phyloP scores from a whole-genome alignment of 2,797 vertebrate genomes.

The Enteromius unitaeniatus region DNA sequence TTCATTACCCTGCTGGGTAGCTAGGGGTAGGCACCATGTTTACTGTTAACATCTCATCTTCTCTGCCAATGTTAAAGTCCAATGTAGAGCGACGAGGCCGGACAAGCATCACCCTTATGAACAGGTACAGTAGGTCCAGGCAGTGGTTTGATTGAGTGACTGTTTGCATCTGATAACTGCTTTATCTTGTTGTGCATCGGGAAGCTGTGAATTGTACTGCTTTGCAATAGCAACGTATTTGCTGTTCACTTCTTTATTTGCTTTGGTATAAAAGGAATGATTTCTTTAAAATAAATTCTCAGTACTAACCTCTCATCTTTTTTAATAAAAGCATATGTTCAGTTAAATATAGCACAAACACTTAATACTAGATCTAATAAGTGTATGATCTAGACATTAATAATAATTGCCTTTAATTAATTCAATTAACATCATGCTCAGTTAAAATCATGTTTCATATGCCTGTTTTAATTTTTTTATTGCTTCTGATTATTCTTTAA shows the following conservation, averaged over 20 bases:
- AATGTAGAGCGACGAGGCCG: conserved; percentile 65
- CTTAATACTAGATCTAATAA: neutral
- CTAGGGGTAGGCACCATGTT: conserved; percentile 75
- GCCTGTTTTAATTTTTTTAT: neutral
- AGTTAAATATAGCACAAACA: neutral
- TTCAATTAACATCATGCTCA: neutral
- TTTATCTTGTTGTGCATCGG: neutral
- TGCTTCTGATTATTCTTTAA: neutral
- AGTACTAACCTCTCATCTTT: neutral
- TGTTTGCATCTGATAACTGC: conserved; percentile 4
- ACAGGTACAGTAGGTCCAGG: conserved; percentile 62
- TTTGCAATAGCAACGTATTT: neutral
- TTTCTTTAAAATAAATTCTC: neutral
- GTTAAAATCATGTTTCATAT: neutral
- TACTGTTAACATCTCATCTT: conserved; percentile 82
- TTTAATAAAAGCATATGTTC: neutral
- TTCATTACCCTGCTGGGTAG: conserved; percentile 34
- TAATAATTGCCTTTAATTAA: conserved; percentile 2
- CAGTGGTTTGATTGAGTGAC: conserved; percentile 58
- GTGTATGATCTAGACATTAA: neutral
- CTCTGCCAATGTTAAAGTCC: conserved; percentile 73
- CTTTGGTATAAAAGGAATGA: neutral
- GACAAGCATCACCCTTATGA: conserved; percentile 67
- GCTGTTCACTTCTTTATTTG: neutral
- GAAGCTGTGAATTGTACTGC: neutral